Evolutionary conservation across 2,113 vertebrate genomes (phyloP).

Genomic region (Nothocercus julius): DNA sequence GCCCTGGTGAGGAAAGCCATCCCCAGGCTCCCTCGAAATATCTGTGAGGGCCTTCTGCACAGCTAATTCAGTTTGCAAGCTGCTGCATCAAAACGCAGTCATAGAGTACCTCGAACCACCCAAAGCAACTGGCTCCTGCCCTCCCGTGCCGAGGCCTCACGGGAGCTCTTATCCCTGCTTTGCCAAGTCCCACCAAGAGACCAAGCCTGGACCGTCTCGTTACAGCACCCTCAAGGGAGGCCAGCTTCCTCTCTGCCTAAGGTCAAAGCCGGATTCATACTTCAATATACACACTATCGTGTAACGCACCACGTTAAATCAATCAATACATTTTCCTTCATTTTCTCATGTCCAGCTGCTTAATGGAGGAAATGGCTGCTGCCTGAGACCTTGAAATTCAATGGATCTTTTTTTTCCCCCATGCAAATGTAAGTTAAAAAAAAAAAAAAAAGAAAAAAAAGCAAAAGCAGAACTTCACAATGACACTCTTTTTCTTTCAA

Average conservation of each 20-base stretch:
- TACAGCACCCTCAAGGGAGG: not conserved
- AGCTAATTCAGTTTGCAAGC: not conserved
- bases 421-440: not conserved
- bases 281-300: constrained; percentile 11
- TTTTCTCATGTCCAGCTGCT: not conserved
- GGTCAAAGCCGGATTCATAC: constrained; percentile 43
- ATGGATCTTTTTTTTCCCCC: constrained; percentile 17
- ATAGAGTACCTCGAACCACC: not conserved
- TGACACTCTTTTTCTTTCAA: not conserved
- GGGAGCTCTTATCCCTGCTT: not conserved
- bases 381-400: constrained; percentile 45
- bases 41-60: not conserved
- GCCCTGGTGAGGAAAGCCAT: not conserved
- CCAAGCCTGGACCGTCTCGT: not conserved
- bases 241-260: not conserved
- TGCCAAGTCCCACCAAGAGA: not conserved
- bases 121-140: not conserved
- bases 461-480: not conserved
- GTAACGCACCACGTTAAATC: constrained; percentile 61
- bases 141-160: not conserved
- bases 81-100: not conserved
- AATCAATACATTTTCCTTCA: constrained; percentile 54
- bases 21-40: not conserved
- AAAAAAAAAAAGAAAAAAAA: not conserved
- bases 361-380: constrained; percentile 66